Evolutionary conservation across 2,797 vertebrate species (phyloP), one percentile per base, ranked within the genome.

Genomic region (Melanotaenia pygmaea): DNA sequence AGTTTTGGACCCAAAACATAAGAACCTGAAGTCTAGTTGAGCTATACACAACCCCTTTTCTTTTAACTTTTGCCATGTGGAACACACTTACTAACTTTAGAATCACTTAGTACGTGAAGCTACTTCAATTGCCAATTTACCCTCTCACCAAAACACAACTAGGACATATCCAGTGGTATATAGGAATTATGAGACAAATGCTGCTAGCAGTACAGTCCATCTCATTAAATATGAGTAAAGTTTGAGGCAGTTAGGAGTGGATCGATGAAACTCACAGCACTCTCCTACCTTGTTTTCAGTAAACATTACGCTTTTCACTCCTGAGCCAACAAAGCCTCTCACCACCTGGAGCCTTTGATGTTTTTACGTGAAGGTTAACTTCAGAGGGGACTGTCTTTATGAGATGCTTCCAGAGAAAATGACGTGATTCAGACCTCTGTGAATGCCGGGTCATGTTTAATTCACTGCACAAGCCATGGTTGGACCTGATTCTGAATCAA

Each of bases 361-460:
- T 66, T 40, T 45, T 62, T 24, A 28, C 34, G 62, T 65, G 26
- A 77, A 78, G 63, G 51, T 66, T 63, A 80, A 54, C 64, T 65
- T 76, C 56, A 76, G 65, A 71, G 14, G 20, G 53, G 57, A 18
- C 10, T 65, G 56, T 70, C 59, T 68, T 67, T 72, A 54, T 22
- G 43, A 58, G 58, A 35, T 72, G 58, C 40, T 26, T 59, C 60
- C 16, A 30, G 67, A 65, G 18, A 74, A 72, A 70, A 75, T 22
- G 47, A 81, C 7, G 4, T 28, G 28, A 65, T 59, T 69, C 70
- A 62, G 60, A 74, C 40, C 47, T 72, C 60, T 14, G 58, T 14
- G 22, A 65, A 59, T 30, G 61, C 37, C 22, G 37, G 9, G 65
- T n/a, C 63, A 70, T 84, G 53, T 78, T 80, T 70, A 74, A 77